A percentile compares a stretch with the other conserved stretches of the same genome.
These are phyloP conservation scores for Psittacula cyanocephala DNA, from an alignment of 2,113 vertebrate species.

Conservation along the genomic window DNA sequence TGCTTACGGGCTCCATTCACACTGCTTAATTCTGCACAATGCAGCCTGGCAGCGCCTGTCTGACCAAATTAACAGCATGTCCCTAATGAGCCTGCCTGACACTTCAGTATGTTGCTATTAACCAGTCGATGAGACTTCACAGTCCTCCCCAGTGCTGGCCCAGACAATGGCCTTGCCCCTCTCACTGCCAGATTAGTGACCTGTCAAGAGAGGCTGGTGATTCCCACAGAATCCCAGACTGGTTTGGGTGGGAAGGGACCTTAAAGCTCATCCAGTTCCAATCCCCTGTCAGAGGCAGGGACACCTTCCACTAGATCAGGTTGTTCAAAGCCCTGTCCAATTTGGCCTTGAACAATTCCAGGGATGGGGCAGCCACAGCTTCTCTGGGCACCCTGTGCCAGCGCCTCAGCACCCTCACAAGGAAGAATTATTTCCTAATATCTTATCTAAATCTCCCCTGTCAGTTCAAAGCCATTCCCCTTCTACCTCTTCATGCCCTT, in stretches of 20 bases:
- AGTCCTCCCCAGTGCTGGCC: neutral
- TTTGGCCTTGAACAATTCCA: neutral
- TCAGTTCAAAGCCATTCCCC: neutral
- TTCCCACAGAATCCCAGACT: neutral
- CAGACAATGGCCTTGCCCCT: neutral
- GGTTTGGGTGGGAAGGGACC: neutral
- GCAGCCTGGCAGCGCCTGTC: conserved; percentile 35
- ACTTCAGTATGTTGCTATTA: neutral
- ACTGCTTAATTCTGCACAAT: conserved; percentile 40
- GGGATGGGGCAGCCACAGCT: neutral
- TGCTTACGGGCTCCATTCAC: conserved; percentile 30
- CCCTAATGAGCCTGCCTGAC: conserved; percentile 34
- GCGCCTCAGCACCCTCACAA: neutral
- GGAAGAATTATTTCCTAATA: neutral
- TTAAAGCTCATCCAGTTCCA: neutral
- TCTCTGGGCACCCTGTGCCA: neutral
- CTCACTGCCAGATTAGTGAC: neutral
- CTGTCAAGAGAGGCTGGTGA: neutral
- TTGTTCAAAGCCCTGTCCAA: neutral
- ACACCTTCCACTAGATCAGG: neutral
- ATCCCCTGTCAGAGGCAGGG: neutral
- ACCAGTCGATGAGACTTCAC: neutral
- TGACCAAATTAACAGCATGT: neutral
- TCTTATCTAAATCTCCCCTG: neutral
- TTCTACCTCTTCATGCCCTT: neutral